These are phyloP conservation scores for Netelia fuscicornis DNA, from an alignment of 2,888 invertebrate species.

Conservation along the genomic window DNA sequence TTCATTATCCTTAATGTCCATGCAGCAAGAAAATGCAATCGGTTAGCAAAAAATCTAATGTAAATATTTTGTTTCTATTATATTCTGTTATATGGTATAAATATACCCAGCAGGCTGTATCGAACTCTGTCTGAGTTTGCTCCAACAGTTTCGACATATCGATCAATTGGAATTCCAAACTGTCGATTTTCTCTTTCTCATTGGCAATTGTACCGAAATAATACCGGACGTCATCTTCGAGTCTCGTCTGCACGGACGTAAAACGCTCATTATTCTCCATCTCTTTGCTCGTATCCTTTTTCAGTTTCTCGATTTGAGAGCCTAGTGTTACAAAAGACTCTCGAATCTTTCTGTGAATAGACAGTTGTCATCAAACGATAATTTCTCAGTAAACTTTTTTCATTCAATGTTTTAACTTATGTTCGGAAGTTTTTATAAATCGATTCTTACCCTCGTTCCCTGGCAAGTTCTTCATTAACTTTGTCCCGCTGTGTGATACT, in stretches of 20 bases:
- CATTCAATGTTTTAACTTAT: neutral
- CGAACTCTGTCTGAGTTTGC: constrained; percentile 88
- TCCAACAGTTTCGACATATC: constrained; percentile 87
- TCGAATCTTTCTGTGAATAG: constrained; percentile 85
- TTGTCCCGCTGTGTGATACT: constrained; percentile 90
- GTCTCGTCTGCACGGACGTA: constrained; percentile 87
- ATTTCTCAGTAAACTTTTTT: neutral
- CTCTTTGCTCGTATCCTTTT: constrained; percentile 88
- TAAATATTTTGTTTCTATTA: neutral
- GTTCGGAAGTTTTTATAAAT: constrained; percentile 63
- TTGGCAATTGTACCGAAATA: constrained; percentile 82
- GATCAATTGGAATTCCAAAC: constrained; percentile 86
- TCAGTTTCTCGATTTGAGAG: constrained; percentile 88
- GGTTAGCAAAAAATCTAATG: neutral
- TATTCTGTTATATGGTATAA: neutral
- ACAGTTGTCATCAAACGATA: neutral
- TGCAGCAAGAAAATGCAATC: constrained; percentile 21
- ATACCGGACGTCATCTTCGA: constrained; percentile 86
- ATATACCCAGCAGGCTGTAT: constrained; percentile 79
- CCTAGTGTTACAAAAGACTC: constrained; percentile 87
- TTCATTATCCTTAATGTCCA: constrained; percentile 85
- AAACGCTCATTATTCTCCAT: constrained; percentile 89
- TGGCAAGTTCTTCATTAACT: constrained; percentile 87
- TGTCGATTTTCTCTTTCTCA: constrained; percentile 86
- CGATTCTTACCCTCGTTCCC: constrained; percentile 86